Evolutionary conservation across 2,888 invertebrate genomes (phyloP).

Genomic region (Candidula unifasciata): DNA sequence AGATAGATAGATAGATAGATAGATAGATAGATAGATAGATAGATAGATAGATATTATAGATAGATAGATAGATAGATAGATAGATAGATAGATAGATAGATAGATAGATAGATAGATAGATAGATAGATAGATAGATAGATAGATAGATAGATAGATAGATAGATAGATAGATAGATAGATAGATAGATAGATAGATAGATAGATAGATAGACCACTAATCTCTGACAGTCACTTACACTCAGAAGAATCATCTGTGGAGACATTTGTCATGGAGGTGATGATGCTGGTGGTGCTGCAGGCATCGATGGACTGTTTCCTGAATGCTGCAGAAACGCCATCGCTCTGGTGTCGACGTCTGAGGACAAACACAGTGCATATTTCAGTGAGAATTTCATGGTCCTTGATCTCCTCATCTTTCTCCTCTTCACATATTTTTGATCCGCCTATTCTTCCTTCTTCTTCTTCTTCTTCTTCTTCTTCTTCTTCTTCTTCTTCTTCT

Average conservation of each 20-base stretch:
- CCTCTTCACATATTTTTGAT: no score
- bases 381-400: neutral
- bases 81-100: no score
- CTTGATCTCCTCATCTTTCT: neutral
- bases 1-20: no score
- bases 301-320: neutral
- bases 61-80: no score
- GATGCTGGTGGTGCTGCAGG: neutral
- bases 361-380: neutral
- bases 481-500: neutral
- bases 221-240: neutral
- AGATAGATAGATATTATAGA: no score
- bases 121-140: no score
- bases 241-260: conserved; percentile 13
- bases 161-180: no score
- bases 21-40: no score
- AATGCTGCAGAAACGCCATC: neutral
- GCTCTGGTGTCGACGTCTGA: neutral
- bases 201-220: no score
- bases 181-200: no score
- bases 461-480: neutral
- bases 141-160: no score
- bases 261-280: conserved; percentile 23
- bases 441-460: neutral
- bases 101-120: no score